Conservation (phyloP, 2,113 vertebrate species). For the Regulus satrapa region DNA sequence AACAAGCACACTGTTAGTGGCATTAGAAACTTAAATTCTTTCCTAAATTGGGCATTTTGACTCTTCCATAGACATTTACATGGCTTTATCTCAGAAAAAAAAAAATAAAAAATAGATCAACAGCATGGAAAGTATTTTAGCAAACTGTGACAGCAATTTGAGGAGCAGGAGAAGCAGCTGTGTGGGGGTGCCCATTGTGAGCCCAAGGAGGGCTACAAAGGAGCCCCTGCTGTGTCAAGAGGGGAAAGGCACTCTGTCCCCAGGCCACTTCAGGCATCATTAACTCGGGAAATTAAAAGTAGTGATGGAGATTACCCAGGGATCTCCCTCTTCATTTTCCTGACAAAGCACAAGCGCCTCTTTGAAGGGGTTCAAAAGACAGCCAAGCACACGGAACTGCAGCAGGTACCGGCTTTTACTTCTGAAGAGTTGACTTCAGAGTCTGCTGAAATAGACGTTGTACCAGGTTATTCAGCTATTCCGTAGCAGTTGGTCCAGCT, state of each 20-base stretch:
- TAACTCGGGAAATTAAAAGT: neutral
- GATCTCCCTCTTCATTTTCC: constrained; percentile 10
- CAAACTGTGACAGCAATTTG: neutral
- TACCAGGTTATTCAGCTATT: neutral
- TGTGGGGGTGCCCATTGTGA: neutral
- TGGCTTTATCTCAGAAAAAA: neutral
- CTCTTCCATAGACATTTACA: neutral
- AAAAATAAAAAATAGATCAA: neutral
- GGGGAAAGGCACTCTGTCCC: neutral
- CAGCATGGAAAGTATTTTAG: neutral
- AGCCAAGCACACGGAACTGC: neutral
- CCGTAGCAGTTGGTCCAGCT: neutral
- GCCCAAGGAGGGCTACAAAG: neutral
- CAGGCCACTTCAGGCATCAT: neutral
- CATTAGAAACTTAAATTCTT: neutral
- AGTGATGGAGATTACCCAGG: neutral
- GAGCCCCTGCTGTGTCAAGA: neutral
- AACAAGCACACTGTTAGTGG: fast-evolving
- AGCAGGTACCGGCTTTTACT: neutral
- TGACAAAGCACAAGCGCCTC: neutral
- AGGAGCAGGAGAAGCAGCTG: neutral
- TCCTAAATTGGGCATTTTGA: neutral
- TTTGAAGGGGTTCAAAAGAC: constrained; percentile 14
- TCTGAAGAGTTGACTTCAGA: neutral
- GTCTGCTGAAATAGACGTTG: neutral